phyloP scores from a whole-genome alignment of 2,888 invertebrate species.

The Parnassius smintheus region DNA sequence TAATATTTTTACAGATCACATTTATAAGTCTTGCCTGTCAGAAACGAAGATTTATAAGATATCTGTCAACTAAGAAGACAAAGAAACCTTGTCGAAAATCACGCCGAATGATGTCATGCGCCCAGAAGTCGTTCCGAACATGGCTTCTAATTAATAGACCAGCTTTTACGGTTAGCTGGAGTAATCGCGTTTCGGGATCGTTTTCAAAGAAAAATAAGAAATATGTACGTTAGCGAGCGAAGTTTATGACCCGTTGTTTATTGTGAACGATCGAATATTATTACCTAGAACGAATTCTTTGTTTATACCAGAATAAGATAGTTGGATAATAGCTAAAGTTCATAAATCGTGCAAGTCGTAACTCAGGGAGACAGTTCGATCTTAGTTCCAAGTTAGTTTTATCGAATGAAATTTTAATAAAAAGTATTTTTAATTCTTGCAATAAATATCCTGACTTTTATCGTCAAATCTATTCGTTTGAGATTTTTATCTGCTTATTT shows the following conservation, averaged over 20 bases:
- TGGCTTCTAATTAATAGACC: conserved; percentile 65
- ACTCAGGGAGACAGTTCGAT: conserved; percentile 21
- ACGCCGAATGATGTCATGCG: conserved; percentile 69
- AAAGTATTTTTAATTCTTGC: conserved; percentile 22
- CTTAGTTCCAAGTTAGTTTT: conserved; percentile 20
- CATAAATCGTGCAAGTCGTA: conserved; percentile 22
- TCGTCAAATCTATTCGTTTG: background rate
- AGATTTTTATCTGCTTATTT: no score
- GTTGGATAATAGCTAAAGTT: conserved; percentile 23
- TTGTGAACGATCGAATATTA: conserved; percentile 48
- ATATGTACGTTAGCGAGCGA: conserved; percentile 52
- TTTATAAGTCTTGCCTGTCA: conserved; percentile 66
- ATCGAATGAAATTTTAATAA: conserved; percentile 24
- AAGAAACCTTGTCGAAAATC: conserved; percentile 67
- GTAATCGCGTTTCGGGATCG: conserved; percentile 44
- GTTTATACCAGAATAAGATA: conserved; percentile 40
- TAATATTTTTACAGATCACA: conserved; percentile 62
- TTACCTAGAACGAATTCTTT: conserved; percentile 58
- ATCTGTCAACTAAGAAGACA: conserved; percentile 67
- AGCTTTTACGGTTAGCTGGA: conserved; percentile 54
- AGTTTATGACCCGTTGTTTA: conserved; percentile 65
- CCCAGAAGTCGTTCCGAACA: conserved; percentile 40
- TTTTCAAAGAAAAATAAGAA: conserved; percentile 70
- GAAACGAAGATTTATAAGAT: conserved; percentile 67
- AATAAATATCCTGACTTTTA: conserved; percentile 13